Conservation (phyloP, 2,113 vertebrate species). For the Engystomops pustulosus region DNA sequence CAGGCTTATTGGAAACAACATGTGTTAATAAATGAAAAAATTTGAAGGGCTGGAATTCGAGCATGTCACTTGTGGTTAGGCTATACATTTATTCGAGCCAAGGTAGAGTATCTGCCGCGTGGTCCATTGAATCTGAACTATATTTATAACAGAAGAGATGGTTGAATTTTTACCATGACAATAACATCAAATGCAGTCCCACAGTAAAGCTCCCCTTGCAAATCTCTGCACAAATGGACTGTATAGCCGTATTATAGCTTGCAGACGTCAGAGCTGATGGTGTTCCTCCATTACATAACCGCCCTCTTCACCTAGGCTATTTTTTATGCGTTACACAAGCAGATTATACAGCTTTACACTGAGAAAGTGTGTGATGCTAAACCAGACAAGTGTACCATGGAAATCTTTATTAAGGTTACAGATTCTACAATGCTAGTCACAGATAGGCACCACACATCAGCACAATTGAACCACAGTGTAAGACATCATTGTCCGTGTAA, state of each 20-base stretch:
- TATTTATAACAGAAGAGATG: neutral
- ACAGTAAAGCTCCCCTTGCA: neutral
- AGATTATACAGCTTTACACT: neutral
- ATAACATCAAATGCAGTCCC: neutral
- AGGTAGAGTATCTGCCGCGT: neutral
- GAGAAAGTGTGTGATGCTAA: neutral
- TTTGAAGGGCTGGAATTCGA: neutral
- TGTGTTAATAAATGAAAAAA: constrained; percentile 1
- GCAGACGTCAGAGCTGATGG: constrained; percentile 1
- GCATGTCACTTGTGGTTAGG: neutral
- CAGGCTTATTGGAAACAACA: neutral
- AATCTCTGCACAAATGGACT: neutral
- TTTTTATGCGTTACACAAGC: constrained; percentile 5
- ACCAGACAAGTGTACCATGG: neutral
- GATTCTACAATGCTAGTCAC: neutral
- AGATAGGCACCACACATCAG: neutral
- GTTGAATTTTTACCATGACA: neutral
- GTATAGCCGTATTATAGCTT: constrained; percentile 5
- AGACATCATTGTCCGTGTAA: constrained; percentile 13
- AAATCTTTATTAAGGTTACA: neutral
- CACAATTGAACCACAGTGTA: neutral
- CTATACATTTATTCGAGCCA: neutral
- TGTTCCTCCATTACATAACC: neutral
- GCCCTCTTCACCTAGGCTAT: neutral
- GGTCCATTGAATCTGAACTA: neutral